Percentiles rank a stretch among this genome's conserved stretches.
Conservation (phyloP, 1,140 invertebrate genomes). For the Bradynema listronoti region DNA sequence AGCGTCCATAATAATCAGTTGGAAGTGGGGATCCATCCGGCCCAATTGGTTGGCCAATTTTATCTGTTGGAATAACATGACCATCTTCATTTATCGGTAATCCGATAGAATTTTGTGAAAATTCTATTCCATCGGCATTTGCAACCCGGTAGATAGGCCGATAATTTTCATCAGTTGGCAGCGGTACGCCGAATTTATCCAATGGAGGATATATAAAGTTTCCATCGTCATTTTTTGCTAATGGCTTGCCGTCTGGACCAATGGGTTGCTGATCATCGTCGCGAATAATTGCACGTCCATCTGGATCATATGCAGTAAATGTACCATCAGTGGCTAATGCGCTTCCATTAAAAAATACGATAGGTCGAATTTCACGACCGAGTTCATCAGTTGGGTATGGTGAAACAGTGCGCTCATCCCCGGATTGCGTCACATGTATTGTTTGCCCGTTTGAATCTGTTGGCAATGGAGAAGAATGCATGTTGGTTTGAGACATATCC, state of each 20-base stretch:
- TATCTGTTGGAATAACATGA: slow-evolving; percentile 35
- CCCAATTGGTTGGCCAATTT: slow-evolving; percentile 26
- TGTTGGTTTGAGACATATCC: background rate
- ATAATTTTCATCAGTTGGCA: slow-evolving; percentile 20
- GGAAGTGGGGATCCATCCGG: slow-evolving; percentile 35
- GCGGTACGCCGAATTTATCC: slow-evolving; percentile 27
- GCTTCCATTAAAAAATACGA: slow-evolving; percentile 37
- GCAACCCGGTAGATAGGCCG: slow-evolving; percentile 4
- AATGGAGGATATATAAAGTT: slow-evolving; percentile 47
- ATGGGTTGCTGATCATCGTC: slow-evolving; percentile 33
- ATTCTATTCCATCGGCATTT: slow-evolving; percentile 15
- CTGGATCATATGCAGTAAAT: slow-evolving; percentile 20
- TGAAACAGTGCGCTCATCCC: slow-evolving; percentile 16
- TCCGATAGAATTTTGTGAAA: slow-evolving; percentile 20
- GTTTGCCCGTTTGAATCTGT: slow-evolving; percentile 36
- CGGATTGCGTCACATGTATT: slow-evolving; percentile 16
- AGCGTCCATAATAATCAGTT: slow-evolving; percentile 32
- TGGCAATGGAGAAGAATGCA: slow-evolving; percentile 29
- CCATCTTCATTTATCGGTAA: slow-evolving; percentile 27
- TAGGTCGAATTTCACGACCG: slow-evolving; percentile 35
- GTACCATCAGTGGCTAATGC: slow-evolving; percentile 15
- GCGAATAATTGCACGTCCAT: slow-evolving; percentile 19
- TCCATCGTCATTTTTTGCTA: slow-evolving; percentile 37
- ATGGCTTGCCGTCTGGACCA: slow-evolving; percentile 36
- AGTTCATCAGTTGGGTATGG: slow-evolving; percentile 34